phyloP scores from a whole-genome alignment of 2,888 invertebrate species.

The Ophion obscuratus region DNA sequence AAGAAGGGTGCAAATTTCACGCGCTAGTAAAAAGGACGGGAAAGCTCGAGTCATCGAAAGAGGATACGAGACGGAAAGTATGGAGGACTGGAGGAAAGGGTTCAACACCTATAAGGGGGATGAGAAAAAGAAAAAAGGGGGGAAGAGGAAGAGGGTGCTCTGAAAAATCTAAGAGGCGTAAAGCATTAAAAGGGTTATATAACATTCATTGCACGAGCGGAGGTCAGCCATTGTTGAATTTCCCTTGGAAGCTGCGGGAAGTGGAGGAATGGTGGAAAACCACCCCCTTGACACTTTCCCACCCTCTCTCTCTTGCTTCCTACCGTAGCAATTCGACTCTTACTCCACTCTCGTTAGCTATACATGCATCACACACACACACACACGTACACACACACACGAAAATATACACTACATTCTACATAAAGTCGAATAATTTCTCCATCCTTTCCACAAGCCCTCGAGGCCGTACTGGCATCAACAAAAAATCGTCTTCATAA shows the following conservation, averaged over 20 bases:
- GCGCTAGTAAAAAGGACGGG: conserved; percentile 29
- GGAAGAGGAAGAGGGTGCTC: conserved; percentile 74
- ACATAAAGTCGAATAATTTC: too few species aligned
- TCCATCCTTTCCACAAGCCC: too few species aligned
- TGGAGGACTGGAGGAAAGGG: conserved; percentile 55
- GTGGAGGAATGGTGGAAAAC: conserved; percentile 65
- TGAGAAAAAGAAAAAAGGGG: conserved; percentile 42
- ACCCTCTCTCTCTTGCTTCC: conserved; percentile 57
- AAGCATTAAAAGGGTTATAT: conserved; percentile 84
- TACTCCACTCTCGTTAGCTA: conserved; percentile 21
- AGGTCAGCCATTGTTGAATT: conserved; percentile 83
- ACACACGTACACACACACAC: too few species aligned
- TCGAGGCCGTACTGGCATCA: too few species aligned
- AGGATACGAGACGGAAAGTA: conserved; percentile 61
- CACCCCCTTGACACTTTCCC: conserved; percentile 57
- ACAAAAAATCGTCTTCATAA: too few species aligned
- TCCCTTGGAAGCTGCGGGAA: conserved; percentile 77
- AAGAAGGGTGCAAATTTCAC: conserved; percentile 38
- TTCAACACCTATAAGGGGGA: conserved; percentile 46
- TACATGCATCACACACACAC: not conserved
- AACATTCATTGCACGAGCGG: conserved; percentile 82
- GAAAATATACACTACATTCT: too few species aligned
- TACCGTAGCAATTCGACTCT: conserved; percentile 48
- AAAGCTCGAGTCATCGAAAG: conserved; percentile 42
- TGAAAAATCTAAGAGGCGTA: conserved; percentile 84